A percentile compares a stretch with the other conserved stretches of the same genome.
phyloP scores from a whole-genome alignment of 2,113 vertebrate species.

The Chrysemys picta region DNA sequence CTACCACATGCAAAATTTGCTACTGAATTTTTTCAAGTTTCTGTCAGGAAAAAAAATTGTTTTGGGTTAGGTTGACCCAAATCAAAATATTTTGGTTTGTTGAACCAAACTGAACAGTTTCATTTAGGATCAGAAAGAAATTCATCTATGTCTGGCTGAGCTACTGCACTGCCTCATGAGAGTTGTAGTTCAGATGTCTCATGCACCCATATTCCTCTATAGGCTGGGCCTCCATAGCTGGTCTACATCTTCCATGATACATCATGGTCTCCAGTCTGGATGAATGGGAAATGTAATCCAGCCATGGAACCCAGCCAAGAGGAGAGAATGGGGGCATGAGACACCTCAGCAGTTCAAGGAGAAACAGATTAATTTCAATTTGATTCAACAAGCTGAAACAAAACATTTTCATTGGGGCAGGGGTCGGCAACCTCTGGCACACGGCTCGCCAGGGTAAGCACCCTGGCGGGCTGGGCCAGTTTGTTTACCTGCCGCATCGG shows the following conservation, averaged over 20 bases:
- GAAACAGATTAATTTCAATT: background rate
- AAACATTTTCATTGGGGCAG: background rate
- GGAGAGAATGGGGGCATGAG: constrained; percentile 21
- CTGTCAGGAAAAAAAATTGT: constrained; percentile 10
- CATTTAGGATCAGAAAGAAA: background rate
- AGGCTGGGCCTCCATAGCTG: background rate
- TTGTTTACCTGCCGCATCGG: too few relatives aligned
- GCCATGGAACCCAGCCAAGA: background rate
- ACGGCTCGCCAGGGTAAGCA: too few relatives aligned
- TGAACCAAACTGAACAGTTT: background rate
- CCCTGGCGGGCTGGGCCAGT: too few relatives aligned
- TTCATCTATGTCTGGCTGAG: background rate
- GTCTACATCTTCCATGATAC: background rate
- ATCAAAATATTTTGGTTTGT: background rate
- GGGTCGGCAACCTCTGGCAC: too few relatives aligned
- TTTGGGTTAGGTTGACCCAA: background rate
- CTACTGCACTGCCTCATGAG: background rate
- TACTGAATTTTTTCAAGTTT: constrained; percentile 33
- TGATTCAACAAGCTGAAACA: background rate
- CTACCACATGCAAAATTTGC: background rate
- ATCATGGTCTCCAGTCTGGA: background rate
- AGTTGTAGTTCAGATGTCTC: background rate
- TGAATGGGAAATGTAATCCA: background rate
- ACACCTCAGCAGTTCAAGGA: background rate
- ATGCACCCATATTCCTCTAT: background rate